Evolutionary conservation across 53 echinoderm and acorn worm species (phyloP).

Genomic region (Holothuria scabra): DNA sequence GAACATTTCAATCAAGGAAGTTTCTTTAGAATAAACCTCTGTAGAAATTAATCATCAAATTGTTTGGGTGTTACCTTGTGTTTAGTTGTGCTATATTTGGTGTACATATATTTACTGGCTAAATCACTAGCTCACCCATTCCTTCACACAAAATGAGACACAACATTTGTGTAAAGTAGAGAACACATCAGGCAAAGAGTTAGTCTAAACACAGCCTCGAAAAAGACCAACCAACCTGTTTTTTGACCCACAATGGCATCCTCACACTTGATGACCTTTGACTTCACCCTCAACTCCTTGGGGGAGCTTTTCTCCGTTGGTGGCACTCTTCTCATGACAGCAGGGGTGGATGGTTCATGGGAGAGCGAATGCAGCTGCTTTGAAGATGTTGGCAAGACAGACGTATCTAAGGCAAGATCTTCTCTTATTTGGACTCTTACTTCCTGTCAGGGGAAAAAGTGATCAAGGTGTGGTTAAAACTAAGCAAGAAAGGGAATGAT

Average conservation of each 20-base stretch:
- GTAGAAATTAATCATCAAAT: no score
- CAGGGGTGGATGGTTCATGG: conserved; percentile 51
- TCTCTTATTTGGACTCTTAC: conserved; percentile 76
- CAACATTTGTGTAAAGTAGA: no score
- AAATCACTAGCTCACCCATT: no score
- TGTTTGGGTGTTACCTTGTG: no score
- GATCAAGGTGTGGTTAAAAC: neutral
- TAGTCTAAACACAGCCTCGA: neutral
- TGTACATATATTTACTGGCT: no score
- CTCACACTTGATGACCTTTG: conserved; percentile 63
- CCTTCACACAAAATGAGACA: no score
- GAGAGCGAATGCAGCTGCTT: conserved; percentile 58
- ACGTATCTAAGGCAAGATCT: conserved; percentile 78
- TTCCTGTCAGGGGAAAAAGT: conserved; percentile 55
- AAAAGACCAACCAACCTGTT: conserved; percentile 56
- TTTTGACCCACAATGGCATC: conserved; percentile 58
- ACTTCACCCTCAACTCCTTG: conserved; percentile 55
- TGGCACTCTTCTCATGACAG: neutral
- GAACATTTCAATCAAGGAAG: no score
- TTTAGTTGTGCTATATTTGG: no score
- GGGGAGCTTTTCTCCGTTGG: neutral
- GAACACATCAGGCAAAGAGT: no score
- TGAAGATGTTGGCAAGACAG: conserved; percentile 58
- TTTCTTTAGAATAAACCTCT: no score
- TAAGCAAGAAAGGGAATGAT: no score